Base-by-base conservation (phyloP, 2,113 vertebrate genomes). In the Tetrao urogallus region DNA sequence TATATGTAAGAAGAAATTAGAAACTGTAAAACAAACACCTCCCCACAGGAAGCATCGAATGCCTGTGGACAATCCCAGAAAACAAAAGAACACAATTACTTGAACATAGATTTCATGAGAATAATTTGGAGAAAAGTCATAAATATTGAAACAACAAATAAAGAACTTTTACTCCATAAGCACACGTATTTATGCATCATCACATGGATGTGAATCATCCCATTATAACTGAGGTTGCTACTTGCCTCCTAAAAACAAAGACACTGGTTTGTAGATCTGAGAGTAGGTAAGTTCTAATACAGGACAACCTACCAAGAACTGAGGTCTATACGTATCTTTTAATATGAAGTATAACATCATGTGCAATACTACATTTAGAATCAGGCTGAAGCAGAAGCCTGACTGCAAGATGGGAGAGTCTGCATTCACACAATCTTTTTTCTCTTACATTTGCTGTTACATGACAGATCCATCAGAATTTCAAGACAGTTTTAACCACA, bases 121-220 rank as follows among this genome's bases (percentile, higher is more conserved):
- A 47, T 71, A 88, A 70, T 20, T 67, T 18, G 58, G 20, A 58
- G 25, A 82, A 70, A 87, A 89, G 6, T 34, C 32, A 70, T 57
- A 73, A 81, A 90, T 86, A 93, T 47, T 82, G 60, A 95, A 91
- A 79, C 4, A 85, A 66, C 32, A 57, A 86, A 83, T 42, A 87
- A 82, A 74, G 32, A 38, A 34, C 3, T 4, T 65, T 73, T 38
- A 17, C 79, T 87, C 54, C 42, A 28, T 20, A 80, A 82, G 60
- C 19, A 71, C 10, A 28, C 0, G 0, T 56, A 38, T 38, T 38
- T 38, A 69, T 16, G 30, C 25, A 58, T 81, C 45, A 64, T 45
- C n/a, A 77, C 2, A 10, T 14, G 63, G 32, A 73, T 57, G 10
- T 74, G 63, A 85, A 82, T 80, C 75, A 91, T 74, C 38, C 17